Conservation (phyloP, 2,113 vertebrate species). For the Gulo gulo region DNA sequence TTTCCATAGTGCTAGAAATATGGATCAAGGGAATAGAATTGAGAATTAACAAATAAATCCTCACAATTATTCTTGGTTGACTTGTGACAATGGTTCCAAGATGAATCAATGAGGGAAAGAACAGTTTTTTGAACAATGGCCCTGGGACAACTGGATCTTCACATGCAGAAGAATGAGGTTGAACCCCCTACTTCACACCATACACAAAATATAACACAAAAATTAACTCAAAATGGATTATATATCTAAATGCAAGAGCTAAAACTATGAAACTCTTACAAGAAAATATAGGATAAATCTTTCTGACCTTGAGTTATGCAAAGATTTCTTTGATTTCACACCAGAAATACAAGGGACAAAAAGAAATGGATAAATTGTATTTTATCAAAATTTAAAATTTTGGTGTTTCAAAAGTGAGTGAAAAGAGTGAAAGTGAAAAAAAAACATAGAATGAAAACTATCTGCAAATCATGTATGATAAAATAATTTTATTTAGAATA, state of each 20-base stretch:
- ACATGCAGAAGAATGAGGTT: background rate
- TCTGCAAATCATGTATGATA: background rate
- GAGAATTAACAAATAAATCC: background rate
- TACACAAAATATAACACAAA: background rate
- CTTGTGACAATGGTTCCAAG: background rate
- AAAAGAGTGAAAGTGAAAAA: background rate
- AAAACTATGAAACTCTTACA: background rate
- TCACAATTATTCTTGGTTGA: background rate
- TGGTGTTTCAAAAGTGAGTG: background rate
- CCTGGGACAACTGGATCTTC: background rate
- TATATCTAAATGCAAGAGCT: background rate
- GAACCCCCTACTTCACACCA: background rate
- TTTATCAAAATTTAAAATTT: background rate
- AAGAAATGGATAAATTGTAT: background rate
- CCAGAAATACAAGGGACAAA: background rate
- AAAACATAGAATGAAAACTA: background rate
- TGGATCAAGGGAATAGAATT: background rate
- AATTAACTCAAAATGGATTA: background rate
- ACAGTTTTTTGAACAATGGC: background rate
- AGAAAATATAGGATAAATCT: background rate
- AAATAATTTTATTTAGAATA: background rate
- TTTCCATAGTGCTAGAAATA: background rate
- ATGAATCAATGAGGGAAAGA: background rate
- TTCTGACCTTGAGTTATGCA: background rate
- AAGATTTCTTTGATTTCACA: background rate